Evolutionary conservation across 2,888 invertebrate species (phyloP), one percentile per base, ranked within the genome.

Genomic region (Andrena hattorfiana): DNA sequence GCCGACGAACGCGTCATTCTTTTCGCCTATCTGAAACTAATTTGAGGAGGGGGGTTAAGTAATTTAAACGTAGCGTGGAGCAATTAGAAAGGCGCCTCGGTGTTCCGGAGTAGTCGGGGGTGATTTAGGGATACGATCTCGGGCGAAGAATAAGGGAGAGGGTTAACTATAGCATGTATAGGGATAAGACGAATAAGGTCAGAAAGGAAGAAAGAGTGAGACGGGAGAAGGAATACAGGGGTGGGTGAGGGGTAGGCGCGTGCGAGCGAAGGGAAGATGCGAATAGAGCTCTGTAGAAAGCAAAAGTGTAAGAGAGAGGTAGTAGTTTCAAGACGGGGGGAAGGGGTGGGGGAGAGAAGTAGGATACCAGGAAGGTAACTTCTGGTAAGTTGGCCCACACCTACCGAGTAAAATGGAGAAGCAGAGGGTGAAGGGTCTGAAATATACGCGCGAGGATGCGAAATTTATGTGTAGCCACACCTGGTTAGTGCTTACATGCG

Each of bases 401-500:
- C 87, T 82, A 84, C 75, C 77, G 68, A 86, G 89, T 87, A 89
- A 89, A 90, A 90, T 88, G 91, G 89, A 89, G 88, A 77, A 87
- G 87, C 84, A 85, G 85, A 83, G 88, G 84, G 81, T 67, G 86
- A 85, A 82, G 84, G 87, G 88, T 87, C 91, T 93, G 92, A 93
- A 93, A 94, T 94, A 93, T 93, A 89, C 85, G 92, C 91, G 89
- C 90, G 88, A 91, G 92, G 91, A 93, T 93, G 93, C 85, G 89
- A 92, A 93, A 94, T 94, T 93, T 94, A 94, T 93, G 93, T 91
- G 91, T 92, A 93, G 93, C 93, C 93, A 93, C 93, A 93, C 93
- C 93, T 93, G 93, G 93, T 93, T 93, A 93, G 92, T 92, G 93
- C 93, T 92, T 92, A 92, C 92, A 92, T 91, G 92, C 92, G 92